Conservation (phyloP, 2,797 vertebrate genomes). For the Eleutherodactylus coqui region DNA sequence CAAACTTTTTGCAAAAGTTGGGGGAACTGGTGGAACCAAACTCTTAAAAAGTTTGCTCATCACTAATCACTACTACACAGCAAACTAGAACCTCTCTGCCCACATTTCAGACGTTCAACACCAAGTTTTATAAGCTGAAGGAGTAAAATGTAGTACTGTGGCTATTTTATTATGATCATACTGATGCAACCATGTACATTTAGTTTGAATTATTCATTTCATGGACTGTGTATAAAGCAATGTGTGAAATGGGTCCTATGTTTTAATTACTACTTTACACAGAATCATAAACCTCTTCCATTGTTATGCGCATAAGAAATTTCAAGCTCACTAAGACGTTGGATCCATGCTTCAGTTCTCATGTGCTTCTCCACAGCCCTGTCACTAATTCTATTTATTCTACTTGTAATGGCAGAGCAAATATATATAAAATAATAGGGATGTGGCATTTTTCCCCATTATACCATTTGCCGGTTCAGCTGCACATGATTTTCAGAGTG, state of each 20-base stretch:
- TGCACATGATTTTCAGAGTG: slow-evolving; percentile 45
- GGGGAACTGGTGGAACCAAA: no score
- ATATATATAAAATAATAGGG: slow-evolving; percentile 53
- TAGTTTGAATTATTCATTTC: not conserved
- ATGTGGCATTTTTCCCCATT: slow-evolving; percentile 46
- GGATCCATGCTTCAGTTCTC: slow-evolving; percentile 2
- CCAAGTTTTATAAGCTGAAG: no score
- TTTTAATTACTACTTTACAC: not conserved
- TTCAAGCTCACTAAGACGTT: not conserved
- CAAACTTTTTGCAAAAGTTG: no score
- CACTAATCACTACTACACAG: no score
- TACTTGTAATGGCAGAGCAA: slow-evolving; percentile 7
- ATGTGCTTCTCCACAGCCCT: slow-evolving; percentile 32
- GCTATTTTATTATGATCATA: no score
- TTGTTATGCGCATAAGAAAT: not conserved
- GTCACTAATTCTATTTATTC: slow-evolving; percentile 54
- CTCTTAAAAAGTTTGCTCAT: no score
- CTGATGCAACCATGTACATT: no score
- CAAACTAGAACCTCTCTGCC: no score
- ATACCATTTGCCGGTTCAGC: slow-evolving; percentile 54
- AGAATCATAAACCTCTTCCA: not conserved
- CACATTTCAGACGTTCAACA: no score
- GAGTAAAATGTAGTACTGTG: no score
- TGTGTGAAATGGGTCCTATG: not conserved
- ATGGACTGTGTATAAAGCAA: not conserved